phyloP scores from a whole-genome alignment of 2,888 invertebrate genomes.

The Euplexia lucipara region DNA sequence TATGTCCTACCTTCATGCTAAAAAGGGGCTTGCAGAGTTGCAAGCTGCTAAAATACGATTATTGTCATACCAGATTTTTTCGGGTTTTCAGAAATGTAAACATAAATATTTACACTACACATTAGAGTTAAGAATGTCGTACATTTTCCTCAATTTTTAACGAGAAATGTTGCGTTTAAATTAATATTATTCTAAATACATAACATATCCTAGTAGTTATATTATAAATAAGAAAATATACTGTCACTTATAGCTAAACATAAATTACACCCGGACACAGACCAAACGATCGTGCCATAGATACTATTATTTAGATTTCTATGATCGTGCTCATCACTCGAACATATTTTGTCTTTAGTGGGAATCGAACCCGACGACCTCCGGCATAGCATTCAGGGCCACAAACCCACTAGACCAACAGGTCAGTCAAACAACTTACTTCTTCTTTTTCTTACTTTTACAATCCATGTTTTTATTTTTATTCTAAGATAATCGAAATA shows the following conservation, averaged over 20 bases:
- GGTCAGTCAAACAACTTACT: no score
- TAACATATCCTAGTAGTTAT: background rate
- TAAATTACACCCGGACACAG: no score
- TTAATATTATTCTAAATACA: background rate
- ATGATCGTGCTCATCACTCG: no score
- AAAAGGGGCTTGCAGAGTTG: constrained; percentile 16
- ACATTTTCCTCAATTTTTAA: background rate
- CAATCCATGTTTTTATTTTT: background rate
- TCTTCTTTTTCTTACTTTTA: background rate
- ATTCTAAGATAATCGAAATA: background rate
- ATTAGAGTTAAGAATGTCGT: background rate
- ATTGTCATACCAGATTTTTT: background rate
- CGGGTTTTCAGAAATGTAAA: constrained; percentile 8
- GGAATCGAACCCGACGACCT: no score
- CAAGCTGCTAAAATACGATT: constrained; percentile 19
- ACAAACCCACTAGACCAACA: no score
- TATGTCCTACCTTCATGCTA: constrained; percentile 28
- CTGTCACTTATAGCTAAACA: no score
- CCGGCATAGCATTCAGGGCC: no score
- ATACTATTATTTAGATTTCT: no score
- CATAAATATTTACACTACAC: background rate
- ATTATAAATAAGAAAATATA: no score
- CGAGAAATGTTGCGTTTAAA: background rate
- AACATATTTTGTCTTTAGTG: no score
- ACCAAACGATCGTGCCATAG: no score